Evolutionary conservation across 2,888 invertebrate species (phyloP).

Genomic region (Ornithoptera priamus): DNA sequence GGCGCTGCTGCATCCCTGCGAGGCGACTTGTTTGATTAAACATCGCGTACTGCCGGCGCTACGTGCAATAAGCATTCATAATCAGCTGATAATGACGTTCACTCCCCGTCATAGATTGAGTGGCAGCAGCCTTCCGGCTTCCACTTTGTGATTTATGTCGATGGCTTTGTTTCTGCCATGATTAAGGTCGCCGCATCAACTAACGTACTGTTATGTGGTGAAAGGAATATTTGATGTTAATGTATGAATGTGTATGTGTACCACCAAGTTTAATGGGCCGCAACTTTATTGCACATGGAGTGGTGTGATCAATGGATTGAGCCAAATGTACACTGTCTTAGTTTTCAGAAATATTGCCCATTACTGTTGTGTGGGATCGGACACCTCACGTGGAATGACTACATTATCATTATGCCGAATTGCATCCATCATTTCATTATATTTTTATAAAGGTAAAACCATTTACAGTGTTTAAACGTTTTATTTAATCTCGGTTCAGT

Average conservation of each 20-base stretch:
- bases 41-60: constrained; percentile 40
- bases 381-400: too few relatives aligned
- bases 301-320: not conserved
- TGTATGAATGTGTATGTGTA: not conserved
- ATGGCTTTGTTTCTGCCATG: constrained; percentile 26
- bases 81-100: constrained; percentile 36
- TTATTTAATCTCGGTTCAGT: too few relatives aligned
- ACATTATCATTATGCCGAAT: too few relatives aligned
- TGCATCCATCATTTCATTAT: too few relatives aligned
- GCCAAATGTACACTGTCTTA: not conserved
- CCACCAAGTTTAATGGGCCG: constrained; percentile 19
- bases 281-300: constrained; percentile 6
- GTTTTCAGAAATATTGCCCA: not conserved
- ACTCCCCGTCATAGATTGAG: constrained; percentile 27
- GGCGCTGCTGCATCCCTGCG: constrained; percentile 22
- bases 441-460: too few relatives aligned
- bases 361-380: too few relatives aligned
- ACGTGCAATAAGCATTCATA: constrained; percentile 35
- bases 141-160: constrained; percentile 27
- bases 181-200: constrained; percentile 25
- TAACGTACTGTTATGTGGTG: constrained; percentile 14
- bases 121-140: constrained; percentile 25
- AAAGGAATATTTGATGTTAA: constrained; percentile 11
- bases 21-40: constrained; percentile 36
- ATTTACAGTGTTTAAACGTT: too few relatives aligned